Conservation (phyloP, 2,113 vertebrate genomes). For the Aspiorhynchus laticeps region DNA sequence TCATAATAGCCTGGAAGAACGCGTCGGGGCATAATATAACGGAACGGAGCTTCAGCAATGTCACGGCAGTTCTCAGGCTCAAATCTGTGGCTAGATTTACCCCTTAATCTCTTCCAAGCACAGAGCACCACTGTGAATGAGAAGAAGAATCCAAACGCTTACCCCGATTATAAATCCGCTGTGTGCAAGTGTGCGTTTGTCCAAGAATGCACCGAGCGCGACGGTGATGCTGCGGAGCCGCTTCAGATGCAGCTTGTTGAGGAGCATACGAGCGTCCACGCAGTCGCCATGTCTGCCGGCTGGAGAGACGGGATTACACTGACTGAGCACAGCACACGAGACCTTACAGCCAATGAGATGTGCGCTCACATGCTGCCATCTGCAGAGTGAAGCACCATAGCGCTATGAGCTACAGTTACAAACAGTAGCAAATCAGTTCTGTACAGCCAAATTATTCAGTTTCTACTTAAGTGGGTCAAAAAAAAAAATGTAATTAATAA, state of each 20-base stretch:
- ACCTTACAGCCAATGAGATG: not conserved
- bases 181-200: not conserved
- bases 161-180: not conserved
- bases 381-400: not conserved
- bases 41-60: not conserved
- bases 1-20: not conserved
- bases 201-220: not conserved
- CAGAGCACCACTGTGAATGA: not conserved
- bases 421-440: too few relatives aligned
- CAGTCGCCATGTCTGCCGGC: constrained; percentile 27
- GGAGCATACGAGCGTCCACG: not conserved
- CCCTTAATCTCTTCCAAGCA: constrained; percentile 27
- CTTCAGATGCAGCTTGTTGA: not conserved
- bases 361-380: constrained; percentile 2
- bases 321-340: not conserved
- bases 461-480: not conserved
- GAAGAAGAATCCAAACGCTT: not conserved
- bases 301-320: not conserved
- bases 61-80: not conserved
- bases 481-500: too few relatives aligned
- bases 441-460: not conserved
- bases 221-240: not conserved
- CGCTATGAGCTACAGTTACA: not conserved
- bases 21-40: not conserved
- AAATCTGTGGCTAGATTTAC: constrained; percentile 35